Evolutionary conservation across 2,113 vertebrate species (phyloP).

Genomic region (Illadopsis cleaveri): DNA sequence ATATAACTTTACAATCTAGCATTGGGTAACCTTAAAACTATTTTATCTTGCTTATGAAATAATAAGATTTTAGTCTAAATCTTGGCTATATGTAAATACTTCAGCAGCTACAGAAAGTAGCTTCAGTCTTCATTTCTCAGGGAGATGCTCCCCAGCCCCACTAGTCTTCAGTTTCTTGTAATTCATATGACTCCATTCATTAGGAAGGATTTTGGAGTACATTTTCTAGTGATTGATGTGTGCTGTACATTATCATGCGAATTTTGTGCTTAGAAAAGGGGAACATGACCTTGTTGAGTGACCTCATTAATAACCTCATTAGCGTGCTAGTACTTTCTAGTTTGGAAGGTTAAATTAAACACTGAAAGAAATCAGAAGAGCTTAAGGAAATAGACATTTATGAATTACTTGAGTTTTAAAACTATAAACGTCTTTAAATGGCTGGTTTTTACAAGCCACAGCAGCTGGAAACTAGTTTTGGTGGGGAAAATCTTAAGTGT

Average conservation of each 20-base stretch:
- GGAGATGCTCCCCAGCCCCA: background rate
- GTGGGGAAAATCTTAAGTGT: background rate
- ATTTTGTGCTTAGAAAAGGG: conserved; percentile 10
- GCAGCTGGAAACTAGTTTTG: background rate
- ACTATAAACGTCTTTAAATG: background rate
- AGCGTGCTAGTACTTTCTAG: conserved; percentile 42
- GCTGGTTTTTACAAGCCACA: background rate
- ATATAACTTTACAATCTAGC: background rate
- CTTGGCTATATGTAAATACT: background rate
- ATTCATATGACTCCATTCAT: background rate
- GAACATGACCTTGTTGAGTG: conserved; percentile 23
- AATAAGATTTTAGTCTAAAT: background rate
- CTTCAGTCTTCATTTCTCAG: background rate
- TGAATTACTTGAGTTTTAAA: conserved; percentile 17
- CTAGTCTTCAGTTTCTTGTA: conserved; percentile 11
- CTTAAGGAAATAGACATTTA: conserved; percentile 13
- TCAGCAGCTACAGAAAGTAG: background rate
- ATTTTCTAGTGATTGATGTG: conserved; percentile 5
- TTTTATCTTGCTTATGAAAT: background rate
- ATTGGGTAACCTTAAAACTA: background rate
- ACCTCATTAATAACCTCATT: conserved; percentile 49
- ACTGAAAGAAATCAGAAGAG: conserved; percentile 14
- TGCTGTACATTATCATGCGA: background rate
- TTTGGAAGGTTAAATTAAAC: conserved; percentile 46
- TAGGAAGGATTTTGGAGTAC: conserved; percentile 22